Evolutionary conservation across 1,140 invertebrate genomes (phyloP).

Genomic region (Drosophila takahashii): DNA sequence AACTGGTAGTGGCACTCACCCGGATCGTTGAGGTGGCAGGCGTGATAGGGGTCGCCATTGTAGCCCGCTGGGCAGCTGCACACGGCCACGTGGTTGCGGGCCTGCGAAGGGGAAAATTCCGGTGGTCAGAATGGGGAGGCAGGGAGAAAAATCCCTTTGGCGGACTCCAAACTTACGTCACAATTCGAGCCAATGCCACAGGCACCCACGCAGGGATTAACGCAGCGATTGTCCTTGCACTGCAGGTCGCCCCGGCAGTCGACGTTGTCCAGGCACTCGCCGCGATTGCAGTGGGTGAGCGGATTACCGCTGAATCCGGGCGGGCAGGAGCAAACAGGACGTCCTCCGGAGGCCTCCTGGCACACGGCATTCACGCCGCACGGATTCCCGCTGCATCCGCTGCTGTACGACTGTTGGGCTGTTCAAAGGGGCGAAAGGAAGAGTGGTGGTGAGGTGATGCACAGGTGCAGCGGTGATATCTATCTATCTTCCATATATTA

Average conservation of each 20-base stretch:
- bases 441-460: constrained; percentile 21
- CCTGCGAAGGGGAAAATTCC: constrained; percentile 83
- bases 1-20: constrained; percentile 84
- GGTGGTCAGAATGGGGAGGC: not conserved
- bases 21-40: constrained; percentile 87
- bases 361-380: constrained; percentile 88
- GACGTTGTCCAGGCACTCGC: constrained; percentile 87
- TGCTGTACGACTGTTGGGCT: constrained; percentile 60
- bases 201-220: constrained; percentile 91
- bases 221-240: constrained; percentile 91
- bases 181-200: constrained; percentile 90
- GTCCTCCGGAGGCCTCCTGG: constrained; percentile 86
- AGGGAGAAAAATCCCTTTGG: not conserved
- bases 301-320: constrained; percentile 90
- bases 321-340: constrained; percentile 90
- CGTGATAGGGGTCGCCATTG: constrained; percentile 91
- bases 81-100: constrained; percentile 92
- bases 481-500: not conserved
- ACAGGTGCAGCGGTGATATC: constrained; percentile 14
- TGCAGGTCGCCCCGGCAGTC: constrained; percentile 88
- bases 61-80: constrained; percentile 93
- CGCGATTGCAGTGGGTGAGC: constrained; percentile 87
- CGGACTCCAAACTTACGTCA: constrained; percentile 85
- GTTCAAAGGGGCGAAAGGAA: constrained; percentile 1
- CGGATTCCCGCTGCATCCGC: constrained; percentile 82